phyloP scores from a whole-genome alignment of 2,113 vertebrate species.

The Diadophis punctatus region DNA sequence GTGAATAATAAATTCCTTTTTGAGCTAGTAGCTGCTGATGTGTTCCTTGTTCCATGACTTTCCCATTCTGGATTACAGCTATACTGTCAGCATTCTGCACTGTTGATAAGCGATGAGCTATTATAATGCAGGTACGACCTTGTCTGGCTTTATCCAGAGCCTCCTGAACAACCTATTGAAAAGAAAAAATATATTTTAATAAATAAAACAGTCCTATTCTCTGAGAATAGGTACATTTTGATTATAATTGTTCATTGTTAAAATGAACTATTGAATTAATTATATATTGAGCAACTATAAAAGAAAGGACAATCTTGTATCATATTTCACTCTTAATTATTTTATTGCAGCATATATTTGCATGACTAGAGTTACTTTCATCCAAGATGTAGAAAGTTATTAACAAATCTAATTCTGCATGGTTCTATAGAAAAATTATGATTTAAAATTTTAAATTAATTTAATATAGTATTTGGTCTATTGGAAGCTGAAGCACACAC shows the following conservation, averaged over 20 bases:
- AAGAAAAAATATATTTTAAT: background rate
- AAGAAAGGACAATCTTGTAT: background rate
- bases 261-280: background rate
- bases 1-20: slow-evolving; percentile 80
- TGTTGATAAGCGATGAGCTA: slow-evolving; percentile 91
- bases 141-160: slow-evolving; percentile 86
- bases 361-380: background rate
- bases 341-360: background rate
- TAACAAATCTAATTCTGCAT: background rate
- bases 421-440: background rate
- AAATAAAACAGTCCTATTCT: background rate
- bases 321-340: background rate
- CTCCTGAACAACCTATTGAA: slow-evolving; percentile 85
- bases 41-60: slow-evolving; percentile 80
- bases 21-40: slow-evolving; percentile 87
- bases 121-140: slow-evolving; percentile 89
- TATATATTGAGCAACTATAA: background rate
- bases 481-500: too few species aligned
- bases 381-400: background rate
- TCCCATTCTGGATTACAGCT: slow-evolving; percentile 80
- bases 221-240: background rate
- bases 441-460: background rate
- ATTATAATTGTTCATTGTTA: background rate
- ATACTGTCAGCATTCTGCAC: slow-evolving; percentile 89
- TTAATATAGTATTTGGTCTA: background rate